Base-by-base conservation (phyloP, 2,888 invertebrate genomes). In the Agrochola circellaris region DNA sequence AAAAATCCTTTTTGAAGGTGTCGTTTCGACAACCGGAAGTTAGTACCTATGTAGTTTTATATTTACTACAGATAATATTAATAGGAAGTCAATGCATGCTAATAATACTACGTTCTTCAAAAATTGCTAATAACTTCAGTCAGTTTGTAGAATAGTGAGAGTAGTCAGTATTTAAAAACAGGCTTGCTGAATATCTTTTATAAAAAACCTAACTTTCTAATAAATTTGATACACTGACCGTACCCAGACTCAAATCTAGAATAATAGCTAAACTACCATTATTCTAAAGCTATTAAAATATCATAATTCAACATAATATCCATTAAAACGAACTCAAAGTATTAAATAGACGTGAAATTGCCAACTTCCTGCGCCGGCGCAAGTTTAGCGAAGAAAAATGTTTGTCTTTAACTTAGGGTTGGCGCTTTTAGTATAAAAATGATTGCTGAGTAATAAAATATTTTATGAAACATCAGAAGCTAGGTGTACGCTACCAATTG, bases 261-360 rank as follows among this genome's bases (percentile, higher is more conserved):
- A 71, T 61, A 81, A 66, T 66, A 17, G 9, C 48, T 71, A n/a
- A 60, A 58, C 38, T n/a, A 13, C 26, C 17, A 68, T 60, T 86
- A 79, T 74, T 83, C 15, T 56, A 9, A 34, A 71, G 26, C 61
- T 34, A 86, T 84, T 88, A 81, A 89, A 88, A 80, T 81, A 83
- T 88, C 80, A 85, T 86, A 88, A 88, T 79, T 88, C 74, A 83
- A 77, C 60, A 69, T 73, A 75, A 73, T 80, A 66, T 51, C 72
- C 77, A 86, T 88, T 88, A 82, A 89, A 88, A 88, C 73, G 79
- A 88, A 82, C 69, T 88, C 85, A 89, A 83, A 77, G 82, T 74
- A 84, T 81, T 89, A 88, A 90, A 88, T 82, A 84, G 85, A 89
- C 86, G 88, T 90, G 82, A 90, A 90, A 90, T 90, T 88, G 89